Evolutionary conservation across 2,888 invertebrate genomes (phyloP).

Genomic region (Drosophila diplacantha): DNA sequence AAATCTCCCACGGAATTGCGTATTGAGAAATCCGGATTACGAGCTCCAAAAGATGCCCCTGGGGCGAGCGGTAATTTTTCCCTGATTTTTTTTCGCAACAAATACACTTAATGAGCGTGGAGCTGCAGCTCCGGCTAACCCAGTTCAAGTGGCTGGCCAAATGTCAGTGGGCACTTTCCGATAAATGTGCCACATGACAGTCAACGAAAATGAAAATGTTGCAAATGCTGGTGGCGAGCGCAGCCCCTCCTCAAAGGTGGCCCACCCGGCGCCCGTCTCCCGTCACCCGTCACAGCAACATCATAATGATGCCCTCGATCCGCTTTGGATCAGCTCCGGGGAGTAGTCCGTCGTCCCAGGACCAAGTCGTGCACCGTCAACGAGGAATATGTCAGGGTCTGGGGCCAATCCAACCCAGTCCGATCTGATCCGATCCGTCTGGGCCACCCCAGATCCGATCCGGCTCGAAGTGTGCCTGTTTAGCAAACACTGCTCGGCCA

Average conservation of each 20-base stretch:
- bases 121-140: slow-evolving; percentile 57
- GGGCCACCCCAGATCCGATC: slow-evolving; percentile 34
- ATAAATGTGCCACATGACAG: slow-evolving; percentile 68
- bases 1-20: slow-evolving; percentile 50
- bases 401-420: slow-evolving; percentile 29
- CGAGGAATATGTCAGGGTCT: slow-evolving; percentile 72
- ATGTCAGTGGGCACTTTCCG: slow-evolving; percentile 67
- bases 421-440: slow-evolving; percentile 12
- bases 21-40: slow-evolving; percentile 58
- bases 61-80: slow-evolving; percentile 24
- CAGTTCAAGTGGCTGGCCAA: slow-evolving; percentile 63
- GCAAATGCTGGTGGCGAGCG: slow-evolving; percentile 46
- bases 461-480: slow-evolving; percentile 69
- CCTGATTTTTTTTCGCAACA: slow-evolving; percentile 40
- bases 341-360: slow-evolving; percentile 50
- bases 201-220: slow-evolving; percentile 59
- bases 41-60: slow-evolving; percentile 28
- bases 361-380: slow-evolving; percentile 67
- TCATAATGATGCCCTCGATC: slow-evolving; percentile 72
- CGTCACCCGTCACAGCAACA: slow-evolving; percentile 56
- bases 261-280: slow-evolving; percentile 29
- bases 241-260: slow-evolving; percentile 67
- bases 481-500: slow-evolving; percentile 60
- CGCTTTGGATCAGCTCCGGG: slow-evolving; percentile 44
- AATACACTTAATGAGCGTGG: slow-evolving; percentile 63